These are phyloP conservation scores for Tachina fera DNA, from an alignment of 2,888 invertebrate genomes.

Conservation along the genomic window DNA sequence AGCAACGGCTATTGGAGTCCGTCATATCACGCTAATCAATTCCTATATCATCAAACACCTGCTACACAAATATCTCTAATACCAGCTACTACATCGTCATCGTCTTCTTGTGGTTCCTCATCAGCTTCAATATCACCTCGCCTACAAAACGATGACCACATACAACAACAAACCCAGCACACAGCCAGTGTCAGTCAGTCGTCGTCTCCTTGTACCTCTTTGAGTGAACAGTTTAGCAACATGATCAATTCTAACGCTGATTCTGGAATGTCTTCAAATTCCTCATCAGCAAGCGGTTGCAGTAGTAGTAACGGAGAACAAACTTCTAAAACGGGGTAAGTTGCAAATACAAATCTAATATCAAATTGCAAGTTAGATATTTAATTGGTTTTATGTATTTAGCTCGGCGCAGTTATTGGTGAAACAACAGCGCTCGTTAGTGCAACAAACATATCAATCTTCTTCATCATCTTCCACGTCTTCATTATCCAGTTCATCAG, in stretches of 20 bases:
- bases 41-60: constrained; percentile 61
- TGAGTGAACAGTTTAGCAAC: constrained; percentile 46
- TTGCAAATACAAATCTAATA: not conserved
- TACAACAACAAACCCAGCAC: constrained; percentile 48
- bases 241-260: constrained; percentile 1
- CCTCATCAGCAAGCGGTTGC: constrained; percentile 44
- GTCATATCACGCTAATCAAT: constrained; percentile 52
- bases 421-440: constrained; percentile 65
- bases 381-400: not conserved
- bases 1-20: constrained; percentile 71
- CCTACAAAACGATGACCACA: constrained; percentile 56
- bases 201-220: constrained; percentile 44
- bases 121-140: constrained; percentile 69
- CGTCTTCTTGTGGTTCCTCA: constrained; percentile 62
- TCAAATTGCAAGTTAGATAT: not conserved
- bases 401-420: constrained; percentile 70
- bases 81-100: constrained; percentile 42
- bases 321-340: constrained; percentile 45
- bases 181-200: constrained; percentile 13
- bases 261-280: constrained; percentile 40
- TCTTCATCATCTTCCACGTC: constrained; percentile 53
- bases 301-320: constrained; percentile 25
- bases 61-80: constrained; percentile 40
- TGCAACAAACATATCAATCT: constrained; percentile 49
- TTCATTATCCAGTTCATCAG: constrained; percentile 32